Evolutionary conservation across 2,888 invertebrate species (phyloP).

Genomic region (Eumerus sabulonum): DNA sequence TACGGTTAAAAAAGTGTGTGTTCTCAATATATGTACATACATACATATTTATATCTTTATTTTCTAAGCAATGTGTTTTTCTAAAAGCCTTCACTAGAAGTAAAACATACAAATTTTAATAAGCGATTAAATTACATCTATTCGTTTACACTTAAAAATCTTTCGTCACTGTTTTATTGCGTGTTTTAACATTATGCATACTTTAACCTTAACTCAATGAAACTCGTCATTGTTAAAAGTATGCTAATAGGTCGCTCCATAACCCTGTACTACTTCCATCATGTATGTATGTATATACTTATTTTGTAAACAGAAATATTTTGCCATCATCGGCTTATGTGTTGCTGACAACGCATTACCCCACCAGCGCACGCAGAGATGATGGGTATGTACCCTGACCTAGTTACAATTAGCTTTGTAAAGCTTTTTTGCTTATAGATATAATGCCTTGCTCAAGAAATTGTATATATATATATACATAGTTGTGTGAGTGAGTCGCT

Average conservation of each 20-base stretch:
- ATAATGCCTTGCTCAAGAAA: conserved; percentile 5
- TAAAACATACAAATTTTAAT: too few relatives aligned
- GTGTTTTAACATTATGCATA: conserved; percentile 66
- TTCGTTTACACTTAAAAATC: too few relatives aligned
- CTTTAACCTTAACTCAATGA: conserved; percentile 75
- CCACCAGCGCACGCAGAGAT: conserved; percentile 65
- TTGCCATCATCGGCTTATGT: conserved; percentile 70
- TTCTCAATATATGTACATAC: too few relatives aligned
- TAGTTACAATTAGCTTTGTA: conserved; percentile 72
- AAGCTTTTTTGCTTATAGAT: conserved; percentile 57
- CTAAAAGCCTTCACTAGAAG: too few relatives aligned
- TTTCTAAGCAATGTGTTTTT: too few relatives aligned
- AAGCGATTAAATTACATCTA: too few relatives aligned
- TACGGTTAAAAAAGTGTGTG: too few relatives aligned
- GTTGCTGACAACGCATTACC: conserved; percentile 70
- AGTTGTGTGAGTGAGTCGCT: conserved; percentile 5
- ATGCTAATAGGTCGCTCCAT: conserved; percentile 77
- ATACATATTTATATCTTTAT: too few relatives aligned
- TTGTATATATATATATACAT: conserved; percentile 30
- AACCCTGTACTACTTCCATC: conserved; percentile 77
- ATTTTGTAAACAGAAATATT: conserved; percentile 68
- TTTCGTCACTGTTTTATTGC: conserved; percentile 40
- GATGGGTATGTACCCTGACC: conserved; percentile 77
- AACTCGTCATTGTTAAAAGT: conserved; percentile 76
- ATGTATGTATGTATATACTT: conserved; percentile 50